phyloP scores from a whole-genome alignment of 2,888 invertebrate genomes.

The Frankliniella fusca region DNA sequence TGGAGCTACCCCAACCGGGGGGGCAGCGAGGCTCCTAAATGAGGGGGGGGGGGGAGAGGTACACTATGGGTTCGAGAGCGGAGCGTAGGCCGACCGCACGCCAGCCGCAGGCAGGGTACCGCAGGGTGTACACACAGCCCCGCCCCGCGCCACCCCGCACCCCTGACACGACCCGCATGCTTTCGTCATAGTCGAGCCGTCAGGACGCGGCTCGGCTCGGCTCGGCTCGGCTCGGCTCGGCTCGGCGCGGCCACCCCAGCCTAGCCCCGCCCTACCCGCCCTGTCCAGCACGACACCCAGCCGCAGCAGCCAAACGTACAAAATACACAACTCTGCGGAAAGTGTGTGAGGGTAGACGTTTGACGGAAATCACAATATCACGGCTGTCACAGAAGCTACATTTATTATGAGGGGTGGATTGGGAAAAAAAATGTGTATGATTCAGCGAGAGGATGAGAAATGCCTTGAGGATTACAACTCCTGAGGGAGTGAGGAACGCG shows the following conservation, averaged over 20 bases:
- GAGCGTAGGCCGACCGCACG: not conserved
- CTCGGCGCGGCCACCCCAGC: too few species aligned
- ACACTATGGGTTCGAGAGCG: not conserved
- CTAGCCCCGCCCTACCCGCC: too few species aligned
- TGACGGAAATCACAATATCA: too few species aligned
- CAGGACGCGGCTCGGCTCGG: not conserved
- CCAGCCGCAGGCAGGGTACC: conserved; percentile 16
- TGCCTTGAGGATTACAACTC: not conserved
- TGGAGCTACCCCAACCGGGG: not conserved
- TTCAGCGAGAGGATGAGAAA: not conserved
- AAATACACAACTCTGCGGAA: too few species aligned
- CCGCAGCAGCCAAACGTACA: too few species aligned
- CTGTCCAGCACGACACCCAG: too few species aligned
- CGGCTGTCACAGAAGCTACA: not conserved
- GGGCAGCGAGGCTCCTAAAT: not conserved
- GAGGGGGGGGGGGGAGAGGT: not conserved
- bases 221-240: not conserved
- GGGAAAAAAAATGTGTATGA: not conserved
- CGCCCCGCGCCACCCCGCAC: not conserved
- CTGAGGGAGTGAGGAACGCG: too few species aligned
- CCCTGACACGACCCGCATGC: not conserved
- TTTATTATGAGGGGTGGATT: not conserved
- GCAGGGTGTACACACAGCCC: not conserved
- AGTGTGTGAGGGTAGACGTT: too few species aligned
- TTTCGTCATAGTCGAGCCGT: not conserved